Percentiles rank a stretch among this genome's conserved stretches.
These are phyloP conservation scores for Malacoraja senta DNA, from an alignment of 2,797 vertebrate genomes.

Conservation along the genomic window DNA sequence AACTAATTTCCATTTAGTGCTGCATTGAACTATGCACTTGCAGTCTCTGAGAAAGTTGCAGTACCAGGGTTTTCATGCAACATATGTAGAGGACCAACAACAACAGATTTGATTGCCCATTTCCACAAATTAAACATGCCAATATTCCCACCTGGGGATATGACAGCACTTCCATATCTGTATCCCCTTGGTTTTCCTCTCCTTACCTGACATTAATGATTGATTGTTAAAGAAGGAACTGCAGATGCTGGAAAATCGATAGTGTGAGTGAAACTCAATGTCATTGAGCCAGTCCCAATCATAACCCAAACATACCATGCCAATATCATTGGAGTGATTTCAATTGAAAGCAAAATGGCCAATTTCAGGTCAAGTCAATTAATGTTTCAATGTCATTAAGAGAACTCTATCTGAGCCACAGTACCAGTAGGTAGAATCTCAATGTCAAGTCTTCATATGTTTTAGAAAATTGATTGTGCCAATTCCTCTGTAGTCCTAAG, in stretches of 20 bases:
- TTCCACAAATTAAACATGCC: background rate
- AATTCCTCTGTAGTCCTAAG: background rate
- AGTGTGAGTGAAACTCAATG: background rate
- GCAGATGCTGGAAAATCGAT: too few species aligned
- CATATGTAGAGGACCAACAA: background rate
- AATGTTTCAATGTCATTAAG: background rate
- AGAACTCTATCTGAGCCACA: background rate
- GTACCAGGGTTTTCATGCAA: background rate
- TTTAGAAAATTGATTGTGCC: background rate
- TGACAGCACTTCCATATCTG: too few species aligned
- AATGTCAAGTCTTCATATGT: background rate
- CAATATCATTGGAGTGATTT: too few species aligned
- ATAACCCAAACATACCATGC: background rate
- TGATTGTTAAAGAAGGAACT: too few species aligned
- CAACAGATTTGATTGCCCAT: background rate
- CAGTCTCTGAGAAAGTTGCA: background rate
- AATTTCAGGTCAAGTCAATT: background rate
- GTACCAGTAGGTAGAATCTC: background rate
- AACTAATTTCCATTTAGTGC: background rate
- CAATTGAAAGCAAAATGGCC: background rate
- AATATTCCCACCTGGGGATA: background rate
- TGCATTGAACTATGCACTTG: background rate
- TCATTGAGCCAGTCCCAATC: background rate
- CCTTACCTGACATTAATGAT: background rate
- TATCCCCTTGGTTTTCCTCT: too few species aligned